A percentile compares a stretch with the other conserved stretches of the same genome.
These are phyloP conservation scores for Tringa solitaria DNA, from an alignment of 2,113 vertebrate species.

Conservation along the genomic window DNA sequence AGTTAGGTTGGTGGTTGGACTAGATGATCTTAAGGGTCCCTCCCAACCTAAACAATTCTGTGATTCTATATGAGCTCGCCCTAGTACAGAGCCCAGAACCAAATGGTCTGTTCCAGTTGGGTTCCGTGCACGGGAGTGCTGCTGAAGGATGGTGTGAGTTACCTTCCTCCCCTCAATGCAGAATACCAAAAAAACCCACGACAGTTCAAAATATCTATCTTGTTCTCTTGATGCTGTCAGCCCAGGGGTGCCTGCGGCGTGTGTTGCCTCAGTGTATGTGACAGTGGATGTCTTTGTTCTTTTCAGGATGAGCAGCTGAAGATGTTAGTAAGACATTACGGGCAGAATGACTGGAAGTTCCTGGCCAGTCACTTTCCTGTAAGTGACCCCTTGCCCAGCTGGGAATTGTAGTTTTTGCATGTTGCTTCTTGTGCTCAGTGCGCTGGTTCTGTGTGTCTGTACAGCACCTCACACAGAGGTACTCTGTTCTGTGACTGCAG, in stretches of 20 bases:
- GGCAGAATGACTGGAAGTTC: conserved; percentile 90
- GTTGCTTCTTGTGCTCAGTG: not conserved
- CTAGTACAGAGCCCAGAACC: not conserved
- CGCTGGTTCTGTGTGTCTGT: not conserved
- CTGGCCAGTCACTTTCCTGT: conserved; percentile 88
- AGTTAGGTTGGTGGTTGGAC: no score
- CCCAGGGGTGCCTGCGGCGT: not conserved
- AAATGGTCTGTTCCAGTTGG: not conserved
- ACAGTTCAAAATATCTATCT: not conserved
- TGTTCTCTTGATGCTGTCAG: not conserved
- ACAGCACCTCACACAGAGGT: not conserved
- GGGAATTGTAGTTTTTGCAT: not conserved
- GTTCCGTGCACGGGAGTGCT: accelerated
- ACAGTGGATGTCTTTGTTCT: conserved; percentile 1
- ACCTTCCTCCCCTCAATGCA: not conserved
- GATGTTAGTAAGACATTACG: conserved; percentile 84
- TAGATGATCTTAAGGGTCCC: no score
- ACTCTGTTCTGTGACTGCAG: not conserved
- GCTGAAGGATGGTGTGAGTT: not conserved
- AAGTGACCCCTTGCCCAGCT: conserved; percentile 59
- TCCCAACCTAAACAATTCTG: no score
- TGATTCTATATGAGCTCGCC: not conserved
- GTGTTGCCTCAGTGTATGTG: not conserved
- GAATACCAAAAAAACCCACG: not conserved
- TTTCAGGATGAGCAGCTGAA: conserved; percentile 90